These are phyloP conservation scores for Amniataba percoides DNA, from an alignment of 2,797 vertebrate species.

Conservation along the genomic window DNA sequence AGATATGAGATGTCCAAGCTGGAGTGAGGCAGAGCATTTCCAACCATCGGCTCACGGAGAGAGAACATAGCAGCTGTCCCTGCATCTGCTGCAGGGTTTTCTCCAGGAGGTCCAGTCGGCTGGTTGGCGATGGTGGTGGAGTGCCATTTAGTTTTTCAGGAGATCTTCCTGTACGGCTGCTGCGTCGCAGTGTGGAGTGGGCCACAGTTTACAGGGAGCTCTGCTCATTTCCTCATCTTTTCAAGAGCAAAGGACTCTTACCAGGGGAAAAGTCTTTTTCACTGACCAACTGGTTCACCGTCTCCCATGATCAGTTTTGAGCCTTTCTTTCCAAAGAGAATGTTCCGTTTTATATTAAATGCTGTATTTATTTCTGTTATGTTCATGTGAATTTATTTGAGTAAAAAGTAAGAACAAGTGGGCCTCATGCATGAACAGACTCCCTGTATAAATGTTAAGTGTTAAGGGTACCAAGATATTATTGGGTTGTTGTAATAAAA, in stretches of 20 bases:
- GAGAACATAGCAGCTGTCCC: constrained; percentile 32
- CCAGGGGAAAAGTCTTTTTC: constrained; percentile 46
- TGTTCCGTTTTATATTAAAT: constrained; percentile 62
- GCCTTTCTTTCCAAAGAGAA: constrained; percentile 79
- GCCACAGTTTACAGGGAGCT: constrained; percentile 25
- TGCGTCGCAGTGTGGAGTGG: constrained; percentile 27
- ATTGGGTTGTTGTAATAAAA: constrained; percentile 16
- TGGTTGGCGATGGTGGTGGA: constrained; percentile 29
- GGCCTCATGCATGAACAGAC: constrained; percentile 54
- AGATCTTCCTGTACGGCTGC: constrained; percentile 25
- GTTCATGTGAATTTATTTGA: constrained; percentile 38
- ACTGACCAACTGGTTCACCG: constrained; percentile 36
- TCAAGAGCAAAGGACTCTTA: constrained; percentile 34
- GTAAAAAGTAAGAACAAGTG: constrained; percentile 38
- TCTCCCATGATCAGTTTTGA: constrained; percentile 60
- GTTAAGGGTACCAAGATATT: constrained; percentile 27
- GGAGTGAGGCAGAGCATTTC: constrained; percentile 80
- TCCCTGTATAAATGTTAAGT: constrained; percentile 9
- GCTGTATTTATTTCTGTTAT: constrained; percentile 73
- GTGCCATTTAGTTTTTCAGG: constrained; percentile 52
- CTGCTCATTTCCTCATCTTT: constrained; percentile 40
- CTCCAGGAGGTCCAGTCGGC: constrained; percentile 37
- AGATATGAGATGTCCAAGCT: constrained; percentile 93
- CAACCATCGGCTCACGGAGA: constrained; percentile 12
- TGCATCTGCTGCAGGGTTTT: constrained; percentile 42